These are phyloP conservation scores for Crotalus helleri DNA, from an alignment of 2,113 vertebrate species.

Conservation along the genomic window DNA sequence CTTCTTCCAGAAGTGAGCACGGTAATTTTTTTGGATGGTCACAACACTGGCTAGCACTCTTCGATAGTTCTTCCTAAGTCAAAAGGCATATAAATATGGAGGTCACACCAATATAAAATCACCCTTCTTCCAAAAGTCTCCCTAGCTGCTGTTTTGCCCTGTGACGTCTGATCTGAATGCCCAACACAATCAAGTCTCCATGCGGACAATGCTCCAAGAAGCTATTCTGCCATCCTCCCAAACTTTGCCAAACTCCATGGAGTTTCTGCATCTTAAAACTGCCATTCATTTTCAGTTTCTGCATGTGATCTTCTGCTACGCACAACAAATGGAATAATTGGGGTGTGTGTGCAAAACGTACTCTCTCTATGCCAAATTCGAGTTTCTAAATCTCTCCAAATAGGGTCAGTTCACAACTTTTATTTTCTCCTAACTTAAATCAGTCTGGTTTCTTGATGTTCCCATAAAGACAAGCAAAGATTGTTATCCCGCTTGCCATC, in stretches of 20 bases:
- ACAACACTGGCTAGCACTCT: conserved; percentile 76
- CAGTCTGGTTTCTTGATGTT: neutral
- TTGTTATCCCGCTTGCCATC: neutral
- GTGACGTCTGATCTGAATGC: neutral
- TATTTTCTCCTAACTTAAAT: neutral
- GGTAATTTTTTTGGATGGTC: conserved; percentile 88
- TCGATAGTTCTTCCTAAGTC: conserved; percentile 81
- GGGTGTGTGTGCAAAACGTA: neutral
- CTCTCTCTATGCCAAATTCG: neutral
- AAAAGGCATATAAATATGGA: conserved; percentile 33
- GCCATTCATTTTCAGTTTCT: neutral
- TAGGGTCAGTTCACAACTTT: neutral
- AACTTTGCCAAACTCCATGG: neutral
- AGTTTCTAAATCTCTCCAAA: neutral
- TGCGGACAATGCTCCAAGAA: neutral
- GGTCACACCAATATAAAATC: fast-evolving
- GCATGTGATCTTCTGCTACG: neutral
- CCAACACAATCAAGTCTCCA: neutral
- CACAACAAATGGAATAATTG: neutral
- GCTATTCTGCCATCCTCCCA: neutral
- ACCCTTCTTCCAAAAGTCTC: fast-evolving
- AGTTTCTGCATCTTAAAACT: neutral
- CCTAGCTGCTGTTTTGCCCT: fast-evolving
- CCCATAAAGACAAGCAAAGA: neutral
- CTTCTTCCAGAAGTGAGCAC: conserved; percentile 82